Evolutionary conservation across 1,140 invertebrate genomes (phyloP).

Genomic region (Pissodes strobi): DNA sequence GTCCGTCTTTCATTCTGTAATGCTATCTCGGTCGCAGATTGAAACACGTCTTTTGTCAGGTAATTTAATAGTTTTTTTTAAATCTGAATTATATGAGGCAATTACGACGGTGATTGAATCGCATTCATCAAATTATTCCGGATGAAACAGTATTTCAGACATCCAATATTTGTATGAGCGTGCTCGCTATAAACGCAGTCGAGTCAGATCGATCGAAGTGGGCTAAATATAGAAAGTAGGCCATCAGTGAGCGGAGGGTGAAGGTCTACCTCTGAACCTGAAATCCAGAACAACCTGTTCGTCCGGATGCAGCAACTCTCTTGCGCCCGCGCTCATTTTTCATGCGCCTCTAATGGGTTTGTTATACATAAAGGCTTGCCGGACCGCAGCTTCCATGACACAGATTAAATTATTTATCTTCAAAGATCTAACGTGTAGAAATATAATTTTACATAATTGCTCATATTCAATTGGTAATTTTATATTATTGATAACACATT

Average conservation of each 20-base stretch:
- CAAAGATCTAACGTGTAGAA: no score
- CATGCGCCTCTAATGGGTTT: slow-evolving; percentile 16
- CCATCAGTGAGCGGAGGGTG: slow-evolving; percentile 19
- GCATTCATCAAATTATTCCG: no score
- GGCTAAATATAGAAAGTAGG: slow-evolving; percentile 31
- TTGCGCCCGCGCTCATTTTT: neutral
- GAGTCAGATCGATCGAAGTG: slow-evolving; percentile 11
- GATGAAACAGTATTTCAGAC: no score
- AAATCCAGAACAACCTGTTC: slow-evolving; percentile 22
- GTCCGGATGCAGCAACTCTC: slow-evolving; percentile 8
- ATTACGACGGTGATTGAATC: no score
- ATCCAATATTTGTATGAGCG: slow-evolving; percentile 10
- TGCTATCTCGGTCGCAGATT: no score
- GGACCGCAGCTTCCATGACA: neutral
- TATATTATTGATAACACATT: no score
- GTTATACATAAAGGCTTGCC: slow-evolving; percentile 12
- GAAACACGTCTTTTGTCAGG: no score
- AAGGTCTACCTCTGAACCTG: slow-evolving; percentile 27
- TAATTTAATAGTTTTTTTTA: no score
- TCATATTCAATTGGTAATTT: no score
- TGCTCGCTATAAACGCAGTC: slow-evolving; percentile 3
- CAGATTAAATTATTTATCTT: neutral
- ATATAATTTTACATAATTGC: no score
- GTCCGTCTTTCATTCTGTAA: no score
- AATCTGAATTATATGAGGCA: no score